These are phyloP conservation scores for Pristionchus arcanus DNA, from an alignment of 2,888 invertebrate species.

Conservation along the genomic window DNA sequence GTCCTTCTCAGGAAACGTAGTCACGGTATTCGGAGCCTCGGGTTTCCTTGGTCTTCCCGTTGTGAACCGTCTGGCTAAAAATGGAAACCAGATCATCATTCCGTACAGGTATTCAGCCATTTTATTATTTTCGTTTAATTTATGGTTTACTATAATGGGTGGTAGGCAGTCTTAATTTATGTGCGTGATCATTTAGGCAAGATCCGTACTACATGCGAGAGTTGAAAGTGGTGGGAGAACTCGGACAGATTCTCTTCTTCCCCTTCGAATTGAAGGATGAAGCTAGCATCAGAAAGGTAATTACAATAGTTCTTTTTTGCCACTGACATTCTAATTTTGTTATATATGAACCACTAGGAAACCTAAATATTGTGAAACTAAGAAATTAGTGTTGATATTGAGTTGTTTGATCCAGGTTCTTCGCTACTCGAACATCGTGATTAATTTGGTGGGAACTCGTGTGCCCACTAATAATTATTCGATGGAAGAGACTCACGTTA, in stretches of 20 bases:
- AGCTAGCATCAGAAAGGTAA: constrained; percentile 85
- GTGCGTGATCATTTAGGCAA: constrained; percentile 58
- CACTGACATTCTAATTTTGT: neutral
- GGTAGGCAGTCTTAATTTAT: neutral
- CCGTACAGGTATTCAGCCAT: constrained; percentile 87
- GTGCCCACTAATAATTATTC: constrained; percentile 93
- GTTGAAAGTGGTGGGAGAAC: constrained; percentile 91
- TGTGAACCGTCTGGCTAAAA: constrained; percentile 88
- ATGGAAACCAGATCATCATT: constrained; percentile 87
- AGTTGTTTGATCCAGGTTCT: constrained; percentile 81
- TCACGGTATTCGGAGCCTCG: constrained; percentile 89
- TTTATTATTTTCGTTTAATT: too few species aligned
- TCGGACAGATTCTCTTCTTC: constrained; percentile 83
- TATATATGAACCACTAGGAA: neutral
- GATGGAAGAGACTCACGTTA: constrained; percentile 90
- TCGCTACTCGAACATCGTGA: constrained; percentile 95
- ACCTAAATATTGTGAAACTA: neutral
- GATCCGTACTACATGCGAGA: constrained; percentile 89
- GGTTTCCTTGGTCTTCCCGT: constrained; percentile 93
- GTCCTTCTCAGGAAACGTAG: constrained; percentile 96
- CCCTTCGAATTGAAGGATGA: constrained; percentile 91
- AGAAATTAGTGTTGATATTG: neutral
- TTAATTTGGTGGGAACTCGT: constrained; percentile 93
- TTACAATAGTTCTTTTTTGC: neutral
- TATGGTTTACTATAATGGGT: neutral